Evolutionary conservation across 2,113 vertebrate species (phyloP).

Genomic region (Jacana jacana): DNA sequence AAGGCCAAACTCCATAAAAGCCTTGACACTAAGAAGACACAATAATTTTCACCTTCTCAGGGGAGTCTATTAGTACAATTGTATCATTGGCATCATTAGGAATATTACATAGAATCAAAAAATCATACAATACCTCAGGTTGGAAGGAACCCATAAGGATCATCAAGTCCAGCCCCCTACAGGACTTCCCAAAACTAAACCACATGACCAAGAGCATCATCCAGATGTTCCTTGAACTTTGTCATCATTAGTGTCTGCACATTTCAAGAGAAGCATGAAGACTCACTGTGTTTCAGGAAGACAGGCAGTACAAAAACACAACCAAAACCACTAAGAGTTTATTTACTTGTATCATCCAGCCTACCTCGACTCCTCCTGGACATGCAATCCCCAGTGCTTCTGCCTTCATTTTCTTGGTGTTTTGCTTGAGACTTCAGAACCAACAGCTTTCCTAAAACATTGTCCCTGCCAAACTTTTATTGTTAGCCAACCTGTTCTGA

Average conservation of each 20-base stretch:
- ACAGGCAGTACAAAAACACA: not conserved
- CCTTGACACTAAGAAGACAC: not conserved
- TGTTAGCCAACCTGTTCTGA: not conserved
- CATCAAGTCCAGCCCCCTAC: not conserved
- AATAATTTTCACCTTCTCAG: not conserved
- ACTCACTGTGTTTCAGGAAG: not conserved
- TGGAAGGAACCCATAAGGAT: not conserved
- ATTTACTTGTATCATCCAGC: not conserved
- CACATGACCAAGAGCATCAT: not conserved
- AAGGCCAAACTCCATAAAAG: not conserved
- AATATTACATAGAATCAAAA: not conserved
- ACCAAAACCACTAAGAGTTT: not conserved
- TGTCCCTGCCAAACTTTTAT: not conserved
- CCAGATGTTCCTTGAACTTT: not conserved
- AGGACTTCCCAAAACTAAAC: not conserved
- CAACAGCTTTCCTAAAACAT: not conserved
- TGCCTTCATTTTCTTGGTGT: not conserved
- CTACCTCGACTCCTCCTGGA: not conserved
- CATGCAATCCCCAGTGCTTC: not conserved
- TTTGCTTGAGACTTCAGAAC: not conserved
- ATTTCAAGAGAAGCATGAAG: not conserved
- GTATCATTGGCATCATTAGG: not conserved
- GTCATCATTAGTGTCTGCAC: not conserved
- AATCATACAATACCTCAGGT: not conserved
- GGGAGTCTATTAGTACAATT: not conserved